A percentile compares a stretch with the other conserved stretches of the same genome.
phyloP scores from a whole-genome alignment of 2,113 vertebrate genomes.

The Brachyhypopomus occidentalis region DNA sequence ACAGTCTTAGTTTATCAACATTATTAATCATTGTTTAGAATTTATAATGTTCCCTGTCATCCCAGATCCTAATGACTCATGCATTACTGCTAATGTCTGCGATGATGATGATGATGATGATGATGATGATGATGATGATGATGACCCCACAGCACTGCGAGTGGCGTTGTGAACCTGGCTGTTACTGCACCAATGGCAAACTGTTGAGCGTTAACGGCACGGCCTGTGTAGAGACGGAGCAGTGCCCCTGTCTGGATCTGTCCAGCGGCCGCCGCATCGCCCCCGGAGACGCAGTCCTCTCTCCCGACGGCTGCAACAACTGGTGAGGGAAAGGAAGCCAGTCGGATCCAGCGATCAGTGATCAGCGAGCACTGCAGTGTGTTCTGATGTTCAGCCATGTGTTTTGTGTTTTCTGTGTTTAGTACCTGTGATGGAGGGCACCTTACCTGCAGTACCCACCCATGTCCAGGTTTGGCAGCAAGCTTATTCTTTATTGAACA shows the following conservation, averaged over 20 bases:
- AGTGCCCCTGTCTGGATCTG: slow-evolving; percentile 81
- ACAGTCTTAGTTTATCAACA: too few species aligned
- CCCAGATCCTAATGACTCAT: neutral
- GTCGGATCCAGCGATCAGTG: neutral
- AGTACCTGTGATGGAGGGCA: slow-evolving; percentile 81
- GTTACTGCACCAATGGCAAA: slow-evolving; percentile 81
- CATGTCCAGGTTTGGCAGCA: slow-evolving; percentile 77
- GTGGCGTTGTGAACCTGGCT: slow-evolving; percentile 84
- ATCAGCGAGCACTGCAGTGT: neutral
- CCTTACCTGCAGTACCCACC: slow-evolving; percentile 72
- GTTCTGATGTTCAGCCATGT: neutral
- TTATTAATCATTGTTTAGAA: too few species aligned
- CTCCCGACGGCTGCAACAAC: slow-evolving; percentile 81
- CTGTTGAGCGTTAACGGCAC: slow-evolving; percentile 75
- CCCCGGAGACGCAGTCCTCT: slow-evolving; percentile 60
- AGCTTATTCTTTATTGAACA: neutral
- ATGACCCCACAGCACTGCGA: slow-evolving; percentile 75
- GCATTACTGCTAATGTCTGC: neutral
- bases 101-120: neutral
- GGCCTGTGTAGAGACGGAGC: slow-evolving; percentile 66
- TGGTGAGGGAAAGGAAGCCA: slow-evolving; percentile 73
- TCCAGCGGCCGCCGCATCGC: slow-evolving; percentile 64
- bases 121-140: slow-evolving; percentile 1
- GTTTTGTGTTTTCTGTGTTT: slow-evolving; percentile 36
- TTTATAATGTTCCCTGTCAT: too few species aligned